phyloP scores from a whole-genome alignment of 2,113 vertebrate genomes.

The Grantiella picta region DNA sequence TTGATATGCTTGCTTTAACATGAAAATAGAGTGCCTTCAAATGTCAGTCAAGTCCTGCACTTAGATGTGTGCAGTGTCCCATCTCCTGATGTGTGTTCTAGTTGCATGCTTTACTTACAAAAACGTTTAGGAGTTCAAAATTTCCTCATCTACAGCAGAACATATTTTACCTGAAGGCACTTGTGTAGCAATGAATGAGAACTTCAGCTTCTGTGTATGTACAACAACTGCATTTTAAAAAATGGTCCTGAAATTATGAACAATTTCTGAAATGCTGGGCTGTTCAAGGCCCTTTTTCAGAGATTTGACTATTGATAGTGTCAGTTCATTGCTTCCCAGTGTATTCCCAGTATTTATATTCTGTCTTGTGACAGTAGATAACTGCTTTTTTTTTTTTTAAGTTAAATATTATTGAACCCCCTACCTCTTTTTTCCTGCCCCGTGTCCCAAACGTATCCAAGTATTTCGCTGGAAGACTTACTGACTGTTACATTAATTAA shows the following conservation, averaged over 20 bases:
- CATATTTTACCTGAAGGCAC: neutral
- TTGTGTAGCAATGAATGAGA: neutral
- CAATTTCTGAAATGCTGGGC: neutral
- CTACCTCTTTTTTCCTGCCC: neutral
- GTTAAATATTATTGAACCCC: neutral
- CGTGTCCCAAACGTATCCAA: neutral
- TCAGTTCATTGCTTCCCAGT: neutral
- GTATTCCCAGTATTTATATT: neutral
- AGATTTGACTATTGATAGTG: neutral
- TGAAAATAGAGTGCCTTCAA: neutral
- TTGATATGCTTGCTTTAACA: rapidly evolving
- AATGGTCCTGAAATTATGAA: neutral
- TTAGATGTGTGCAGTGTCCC: neutral
- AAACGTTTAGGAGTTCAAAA: neutral
- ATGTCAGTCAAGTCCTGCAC: neutral
- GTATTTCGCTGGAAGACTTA: neutral
- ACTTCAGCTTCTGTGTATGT: neutral
- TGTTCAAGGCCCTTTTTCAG: neutral
- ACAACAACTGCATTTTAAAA: neutral
- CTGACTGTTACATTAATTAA: neutral
- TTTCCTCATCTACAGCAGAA: neutral
- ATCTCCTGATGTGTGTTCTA: neutral
- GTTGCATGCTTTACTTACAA: neutral
- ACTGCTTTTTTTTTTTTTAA: neutral
- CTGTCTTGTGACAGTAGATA: neutral